These are phyloP conservation scores for Enhydra lutris DNA, from an alignment of 2,113 vertebrate species.

Conservation along the genomic window DNA sequence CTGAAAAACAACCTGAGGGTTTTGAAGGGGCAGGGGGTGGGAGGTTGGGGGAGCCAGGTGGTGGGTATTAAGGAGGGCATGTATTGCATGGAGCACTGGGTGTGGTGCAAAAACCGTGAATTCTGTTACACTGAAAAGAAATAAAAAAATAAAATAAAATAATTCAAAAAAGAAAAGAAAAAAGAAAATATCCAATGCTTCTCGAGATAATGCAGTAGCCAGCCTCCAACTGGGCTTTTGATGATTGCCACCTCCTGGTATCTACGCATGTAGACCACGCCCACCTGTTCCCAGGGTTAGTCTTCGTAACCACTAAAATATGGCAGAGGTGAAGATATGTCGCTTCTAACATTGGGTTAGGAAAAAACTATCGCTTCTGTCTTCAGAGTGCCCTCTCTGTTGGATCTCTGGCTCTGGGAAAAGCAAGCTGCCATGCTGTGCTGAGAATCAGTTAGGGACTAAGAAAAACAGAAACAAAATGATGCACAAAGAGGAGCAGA, in stretches of 20 bases:
- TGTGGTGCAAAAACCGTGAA: too few relatives aligned
- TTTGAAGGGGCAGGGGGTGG: too few relatives aligned
- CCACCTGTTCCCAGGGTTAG: not conserved
- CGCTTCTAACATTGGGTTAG: not conserved
- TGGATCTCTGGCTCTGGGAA: not conserved
- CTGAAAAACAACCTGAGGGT: too few relatives aligned
- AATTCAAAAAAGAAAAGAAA: not conserved
- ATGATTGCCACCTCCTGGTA: not conserved
- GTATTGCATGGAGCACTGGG: too few relatives aligned
- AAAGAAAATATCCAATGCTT: not conserved
- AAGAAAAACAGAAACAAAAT: not conserved
- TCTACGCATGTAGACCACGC: not conserved
- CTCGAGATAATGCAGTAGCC: not conserved
- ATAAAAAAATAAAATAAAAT: too few relatives aligned
- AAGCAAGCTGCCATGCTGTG: not conserved
- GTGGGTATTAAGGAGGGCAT: too few relatives aligned
- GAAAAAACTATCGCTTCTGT: not conserved
- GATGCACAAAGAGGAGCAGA: not conserved
- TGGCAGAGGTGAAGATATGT: not conserved
- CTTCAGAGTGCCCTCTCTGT: not conserved
- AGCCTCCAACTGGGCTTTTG: not conserved
- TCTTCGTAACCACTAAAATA: not conserved
- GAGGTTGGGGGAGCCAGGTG: too few relatives aligned
- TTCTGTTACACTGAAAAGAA: too few relatives aligned
- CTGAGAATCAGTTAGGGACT: not conserved